Evolutionary conservation across 2,888 invertebrate species (phyloP).

Genomic region (Erebia ligea): DNA sequence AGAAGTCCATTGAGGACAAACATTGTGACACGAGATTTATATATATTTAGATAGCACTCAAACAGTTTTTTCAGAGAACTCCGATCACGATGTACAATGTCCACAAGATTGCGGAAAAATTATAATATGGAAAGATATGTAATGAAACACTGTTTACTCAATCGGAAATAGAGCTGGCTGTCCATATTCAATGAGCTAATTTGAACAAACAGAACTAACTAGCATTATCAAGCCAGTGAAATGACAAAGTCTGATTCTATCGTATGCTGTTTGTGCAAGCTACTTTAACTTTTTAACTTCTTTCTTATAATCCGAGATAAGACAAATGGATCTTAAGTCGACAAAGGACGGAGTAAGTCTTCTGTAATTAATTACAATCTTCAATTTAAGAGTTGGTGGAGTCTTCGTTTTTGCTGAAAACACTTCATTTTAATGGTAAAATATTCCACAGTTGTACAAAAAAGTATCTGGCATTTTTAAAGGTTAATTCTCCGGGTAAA

Average conservation of each 20-base stretch:
- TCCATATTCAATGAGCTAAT: conserved; percentile 32
- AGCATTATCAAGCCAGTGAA: conserved; percentile 55
- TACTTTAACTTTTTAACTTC: conserved; percentile 11
- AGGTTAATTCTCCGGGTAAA: too few relatives aligned
- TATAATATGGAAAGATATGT: not conserved
- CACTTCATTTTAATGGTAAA: not conserved
- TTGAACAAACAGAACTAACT: conserved; percentile 49
- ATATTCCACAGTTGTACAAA: too few relatives aligned
- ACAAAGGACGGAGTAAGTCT: not conserved
- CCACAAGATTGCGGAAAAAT: not conserved
- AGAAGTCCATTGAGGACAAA: too few relatives aligned
- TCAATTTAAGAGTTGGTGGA: not conserved
- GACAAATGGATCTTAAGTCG: conserved; percentile 16
- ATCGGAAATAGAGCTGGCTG: conserved; percentile 31
- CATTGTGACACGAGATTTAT: too few relatives aligned
- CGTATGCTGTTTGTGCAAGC: conserved; percentile 47
- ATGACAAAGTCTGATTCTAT: conserved; percentile 54
- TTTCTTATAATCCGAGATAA: conserved; percentile 16
- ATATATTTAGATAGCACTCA: too few relatives aligned
- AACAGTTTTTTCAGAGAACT: too few relatives aligned
- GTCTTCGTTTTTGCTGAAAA: not conserved
- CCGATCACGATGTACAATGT: not conserved
- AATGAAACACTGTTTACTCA: conserved; percentile 8
- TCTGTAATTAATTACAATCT: conserved; percentile 2
- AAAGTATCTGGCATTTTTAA: too few relatives aligned